Percentiles rank a stretch among this genome's conserved stretches.
phyloP scores from a whole-genome alignment of 2,888 invertebrate genomes.

The Lissonota sp. region DNA sequence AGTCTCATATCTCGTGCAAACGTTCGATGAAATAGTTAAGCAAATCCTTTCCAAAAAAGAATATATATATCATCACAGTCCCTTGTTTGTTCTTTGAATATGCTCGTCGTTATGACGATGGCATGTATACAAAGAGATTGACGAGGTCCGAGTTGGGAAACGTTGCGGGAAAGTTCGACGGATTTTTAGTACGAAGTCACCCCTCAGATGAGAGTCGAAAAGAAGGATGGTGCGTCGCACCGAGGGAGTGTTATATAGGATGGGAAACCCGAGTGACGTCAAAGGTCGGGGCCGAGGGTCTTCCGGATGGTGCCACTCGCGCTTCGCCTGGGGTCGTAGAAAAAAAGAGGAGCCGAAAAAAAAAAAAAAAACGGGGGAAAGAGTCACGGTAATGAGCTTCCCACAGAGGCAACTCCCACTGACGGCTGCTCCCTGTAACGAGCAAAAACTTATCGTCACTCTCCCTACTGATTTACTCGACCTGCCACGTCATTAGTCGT shows the following conservation, averaged over 20 bases:
- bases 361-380: slow-evolving; percentile 29
- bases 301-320: slow-evolving; percentile 42
- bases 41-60: background rate
- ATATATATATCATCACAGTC: no score
- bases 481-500: slow-evolving; percentile 79
- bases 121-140: background rate
- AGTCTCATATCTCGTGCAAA: background rate
- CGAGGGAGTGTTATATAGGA: slow-evolving; percentile 8
- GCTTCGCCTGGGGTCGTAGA: slow-evolving; percentile 40
- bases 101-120: no score
- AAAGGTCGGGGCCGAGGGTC: slow-evolving; percentile 55
- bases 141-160: background rate
- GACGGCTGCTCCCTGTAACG: slow-evolving; percentile 74
- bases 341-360: slow-evolving; percentile 30
- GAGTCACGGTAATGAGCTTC: slow-evolving; percentile 78
- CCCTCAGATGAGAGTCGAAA: background rate
- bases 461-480: slow-evolving; percentile 80
- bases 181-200: slow-evolving; percentile 8
- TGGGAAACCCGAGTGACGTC: slow-evolving; percentile 44
- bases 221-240: background rate
- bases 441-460: slow-evolving; percentile 82
- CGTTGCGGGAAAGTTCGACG: slow-evolving; percentile 19
- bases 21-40: slow-evolving; percentile 2
- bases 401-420: slow-evolving; percentile 72
- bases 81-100: no score